Percentiles rank a stretch among this genome's conserved stretches.
Evolutionary conservation across 1,140 invertebrate species (phyloP).

Genomic region (Brachionus rotundiformis): DNA sequence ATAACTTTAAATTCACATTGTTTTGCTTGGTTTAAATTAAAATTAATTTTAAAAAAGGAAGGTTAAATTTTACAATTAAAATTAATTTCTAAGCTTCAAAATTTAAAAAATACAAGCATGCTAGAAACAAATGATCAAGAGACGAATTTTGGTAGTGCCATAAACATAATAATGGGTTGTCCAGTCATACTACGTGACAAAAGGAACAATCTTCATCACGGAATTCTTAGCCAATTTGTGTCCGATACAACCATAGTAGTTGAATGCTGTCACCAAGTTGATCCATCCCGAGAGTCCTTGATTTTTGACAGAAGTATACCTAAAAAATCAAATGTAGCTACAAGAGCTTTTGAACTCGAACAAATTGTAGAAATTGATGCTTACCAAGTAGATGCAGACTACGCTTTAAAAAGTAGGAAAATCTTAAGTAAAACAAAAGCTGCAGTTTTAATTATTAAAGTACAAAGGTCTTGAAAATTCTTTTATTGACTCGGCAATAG

Average conservation of each 20-base stretch:
- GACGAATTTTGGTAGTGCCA: constrained; percentile 16
- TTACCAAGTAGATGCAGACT: constrained; percentile 21
- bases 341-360: not conserved
- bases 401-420: constrained; percentile 1
- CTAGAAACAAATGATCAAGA: not conserved
- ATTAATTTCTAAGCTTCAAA: not conserved
- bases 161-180: constrained; percentile 35
- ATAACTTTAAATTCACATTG: not conserved
- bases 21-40: not conserved
- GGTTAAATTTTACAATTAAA: not conserved
- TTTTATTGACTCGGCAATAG: constrained; percentile 42
- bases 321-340: not conserved
- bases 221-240: not conserved
- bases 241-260: constrained; percentile 8
- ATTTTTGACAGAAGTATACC: constrained; percentile 43
- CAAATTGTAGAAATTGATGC: constrained; percentile 36
- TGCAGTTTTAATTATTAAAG: not conserved
- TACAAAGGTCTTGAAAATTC: constrained; percentile 1
- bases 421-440: not conserved
- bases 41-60: not conserved
- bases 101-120: not conserved
- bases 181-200: constrained; percentile 21
- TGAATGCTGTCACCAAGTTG: constrained; percentile 41
- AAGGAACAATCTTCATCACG: not conserved
- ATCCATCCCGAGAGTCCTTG: not conserved